Evolutionary conservation across 2,888 invertebrate species (phyloP).

Genomic region (Seira ritae): DNA sequence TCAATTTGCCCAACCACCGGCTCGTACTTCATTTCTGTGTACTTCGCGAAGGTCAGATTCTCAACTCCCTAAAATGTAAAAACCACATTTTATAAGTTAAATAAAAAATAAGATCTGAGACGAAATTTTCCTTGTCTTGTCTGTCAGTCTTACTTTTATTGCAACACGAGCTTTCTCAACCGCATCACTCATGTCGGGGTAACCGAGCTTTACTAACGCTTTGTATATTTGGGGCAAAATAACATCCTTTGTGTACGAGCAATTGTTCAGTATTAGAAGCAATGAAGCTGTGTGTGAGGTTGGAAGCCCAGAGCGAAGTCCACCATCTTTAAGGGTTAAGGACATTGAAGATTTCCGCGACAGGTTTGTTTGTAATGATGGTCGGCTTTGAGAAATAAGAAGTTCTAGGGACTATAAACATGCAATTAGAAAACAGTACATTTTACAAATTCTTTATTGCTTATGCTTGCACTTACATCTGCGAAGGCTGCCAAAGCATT

Average conservation of each 20-base stretch:
- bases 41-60: slow-evolving; percentile 75
- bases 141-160: slow-evolving; percentile 69
- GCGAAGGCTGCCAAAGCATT: slow-evolving; percentile 69
- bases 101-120: neutral
- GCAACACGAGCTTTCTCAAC: slow-evolving; percentile 79
- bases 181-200: slow-evolving; percentile 85
- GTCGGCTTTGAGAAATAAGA: slow-evolving; percentile 79
- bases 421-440: slow-evolving; percentile 17
- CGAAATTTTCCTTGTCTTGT: neutral
- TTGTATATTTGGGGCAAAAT: slow-evolving; percentile 85
- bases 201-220: slow-evolving; percentile 82
- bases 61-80: slow-evolving; percentile 71
- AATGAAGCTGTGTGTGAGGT: slow-evolving; percentile 80
- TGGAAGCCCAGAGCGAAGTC: slow-evolving; percentile 58
- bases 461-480: slow-evolving; percentile 63
- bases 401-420: slow-evolving; percentile 81
- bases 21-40: slow-evolving; percentile 90
- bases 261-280: slow-evolving; percentile 91
- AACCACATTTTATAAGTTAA: neutral
- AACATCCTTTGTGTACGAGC: slow-evolving; percentile 86
- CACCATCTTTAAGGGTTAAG: slow-evolving; percentile 46
- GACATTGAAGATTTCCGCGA: slow-evolving; percentile 46
- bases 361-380: slow-evolving; percentile 35
- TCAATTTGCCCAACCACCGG: slow-evolving; percentile 97
- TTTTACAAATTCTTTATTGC: slow-evolving; percentile 4